phyloP scores from a whole-genome alignment of 1,140 invertebrate species.

The Galendromus occidentalis region DNA sequence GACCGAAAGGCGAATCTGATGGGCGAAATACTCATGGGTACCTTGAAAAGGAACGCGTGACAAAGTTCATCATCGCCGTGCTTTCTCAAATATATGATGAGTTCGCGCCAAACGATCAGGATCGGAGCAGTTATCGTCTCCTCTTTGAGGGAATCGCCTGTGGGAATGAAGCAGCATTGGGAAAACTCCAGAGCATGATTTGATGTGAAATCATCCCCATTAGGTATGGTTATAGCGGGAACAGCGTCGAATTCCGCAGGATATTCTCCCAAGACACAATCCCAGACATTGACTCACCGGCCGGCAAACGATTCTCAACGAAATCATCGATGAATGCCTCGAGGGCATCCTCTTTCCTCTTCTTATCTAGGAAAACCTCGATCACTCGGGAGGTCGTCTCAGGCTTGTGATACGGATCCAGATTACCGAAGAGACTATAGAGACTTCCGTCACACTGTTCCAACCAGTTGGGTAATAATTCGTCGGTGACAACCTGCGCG shows the following conservation, averaged over 20 bases:
- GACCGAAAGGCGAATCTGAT: too few relatives aligned
- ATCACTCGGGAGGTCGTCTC: neutral
- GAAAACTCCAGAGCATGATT: too few relatives aligned
- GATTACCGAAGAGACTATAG: neutral
- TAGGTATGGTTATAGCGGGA: too few relatives aligned
- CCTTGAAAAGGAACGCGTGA: neutral
- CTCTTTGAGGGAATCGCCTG: too few relatives aligned
- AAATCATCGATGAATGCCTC: neutral
- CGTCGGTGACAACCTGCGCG: neutral
- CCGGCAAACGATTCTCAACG: neutral
- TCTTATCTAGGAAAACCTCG: neutral
- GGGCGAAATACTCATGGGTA: too few relatives aligned
- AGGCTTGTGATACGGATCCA: conserved; percentile 1
- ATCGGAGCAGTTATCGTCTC: neutral
- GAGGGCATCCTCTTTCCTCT: neutral
- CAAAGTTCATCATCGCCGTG: neutral
- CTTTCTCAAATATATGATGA: neutral
- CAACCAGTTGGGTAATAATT: neutral
- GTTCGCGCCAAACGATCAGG: neutral
- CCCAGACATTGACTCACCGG: too few relatives aligned
- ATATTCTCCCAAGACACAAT: too few relatives aligned
- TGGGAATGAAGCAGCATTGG: too few relatives aligned
- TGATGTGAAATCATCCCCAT: too few relatives aligned
- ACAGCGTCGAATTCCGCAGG: too few relatives aligned
- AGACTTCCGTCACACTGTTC: neutral